Percentiles rank a stretch among this genome's conserved stretches.
These are phyloP conservation scores for Zaprionus ghesquierei DNA, from an alignment of 1,140 invertebrate genomes.

Conservation along the genomic window DNA sequence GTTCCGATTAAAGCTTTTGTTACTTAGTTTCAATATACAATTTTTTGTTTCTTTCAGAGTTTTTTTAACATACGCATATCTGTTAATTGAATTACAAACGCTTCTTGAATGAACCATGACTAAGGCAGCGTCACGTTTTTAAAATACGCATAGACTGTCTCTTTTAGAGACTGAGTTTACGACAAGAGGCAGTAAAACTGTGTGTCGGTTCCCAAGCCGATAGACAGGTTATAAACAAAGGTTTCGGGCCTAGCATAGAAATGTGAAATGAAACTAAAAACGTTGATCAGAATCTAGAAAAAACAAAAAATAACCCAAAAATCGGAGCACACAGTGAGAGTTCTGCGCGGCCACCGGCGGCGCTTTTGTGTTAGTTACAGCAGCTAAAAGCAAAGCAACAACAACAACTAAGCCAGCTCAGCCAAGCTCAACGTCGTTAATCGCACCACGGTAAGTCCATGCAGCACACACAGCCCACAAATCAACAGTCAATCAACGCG, in stretches of 20 bases:
- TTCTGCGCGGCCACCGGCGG: conserved; percentile 10
- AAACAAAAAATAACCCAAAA: conserved; percentile 1
- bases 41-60: not conserved
- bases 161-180: not conserved
- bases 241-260: conserved; percentile 19
- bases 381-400: not conserved
- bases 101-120: conserved; percentile 13
- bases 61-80: conserved; percentile 1
- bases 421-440: conserved; percentile 49
- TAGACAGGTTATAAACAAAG: conserved; percentile 42
- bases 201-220: conserved; percentile 23
- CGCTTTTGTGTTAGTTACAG: conserved; percentile 17
- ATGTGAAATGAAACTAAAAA: conserved; percentile 2
- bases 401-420: conserved; percentile 27
- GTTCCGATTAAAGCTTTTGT: too few relatives aligned
- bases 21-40: too few relatives aligned
- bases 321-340: conserved; percentile 30
- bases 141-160: conserved; percentile 1
- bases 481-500: conserved; percentile 68
- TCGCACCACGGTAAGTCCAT: not conserved
- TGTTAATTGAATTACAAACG: conserved; percentile 43
- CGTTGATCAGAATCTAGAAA: not conserved
- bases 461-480: conserved; percentile 44
- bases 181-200: conserved; percentile 24
- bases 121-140: conserved; percentile 25